Conservation (phyloP, 2,113 vertebrate genomes). For the Neodontobutis hainanensis region DNA sequence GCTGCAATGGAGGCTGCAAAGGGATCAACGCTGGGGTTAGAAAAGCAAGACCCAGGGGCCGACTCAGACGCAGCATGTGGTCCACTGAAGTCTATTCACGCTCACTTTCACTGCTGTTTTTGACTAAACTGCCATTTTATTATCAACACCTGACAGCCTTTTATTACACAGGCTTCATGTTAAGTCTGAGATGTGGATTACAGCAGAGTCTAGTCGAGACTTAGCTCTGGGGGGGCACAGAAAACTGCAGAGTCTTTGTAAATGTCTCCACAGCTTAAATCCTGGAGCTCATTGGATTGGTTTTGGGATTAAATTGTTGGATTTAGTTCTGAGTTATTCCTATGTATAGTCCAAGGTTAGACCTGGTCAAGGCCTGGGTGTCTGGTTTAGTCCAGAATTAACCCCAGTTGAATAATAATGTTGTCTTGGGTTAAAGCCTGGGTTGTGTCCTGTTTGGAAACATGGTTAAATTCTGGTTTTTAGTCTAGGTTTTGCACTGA, state of each 20-base stretch:
- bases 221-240: background rate
- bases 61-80: slow-evolving; percentile 85
- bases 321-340: background rate
- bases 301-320: background rate
- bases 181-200: slow-evolving; percentile 3
- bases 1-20: slow-evolving; percentile 87
- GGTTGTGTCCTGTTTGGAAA: too few relatives aligned
- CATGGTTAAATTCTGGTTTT: too few relatives aligned
- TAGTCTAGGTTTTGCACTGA: too few relatives aligned
- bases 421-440: too few relatives aligned
- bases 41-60: slow-evolving; percentile 94
- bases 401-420: too few relatives aligned
- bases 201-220: background rate
- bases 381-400: too few relatives aligned
- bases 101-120: slow-evolving; percentile 56
- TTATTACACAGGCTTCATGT: slow-evolving; percentile 31
- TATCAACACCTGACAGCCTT: slow-evolving; percentile 50
- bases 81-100: slow-evolving; percentile 65
- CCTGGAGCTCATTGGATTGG: slow-evolving; percentile 1
- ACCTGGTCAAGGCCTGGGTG: background rate
- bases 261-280: background rate
- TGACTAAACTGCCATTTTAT: slow-evolving; percentile 63
- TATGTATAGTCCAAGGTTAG: background rate
- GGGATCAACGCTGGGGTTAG: slow-evolving; percentile 98
- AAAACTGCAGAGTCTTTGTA: background rate